A percentile compares a stretch with the other conserved stretches of the same genome.
phyloP scores from a whole-genome alignment of 2,113 vertebrate genomes.

The Neomonachus schauinslandi region DNA sequence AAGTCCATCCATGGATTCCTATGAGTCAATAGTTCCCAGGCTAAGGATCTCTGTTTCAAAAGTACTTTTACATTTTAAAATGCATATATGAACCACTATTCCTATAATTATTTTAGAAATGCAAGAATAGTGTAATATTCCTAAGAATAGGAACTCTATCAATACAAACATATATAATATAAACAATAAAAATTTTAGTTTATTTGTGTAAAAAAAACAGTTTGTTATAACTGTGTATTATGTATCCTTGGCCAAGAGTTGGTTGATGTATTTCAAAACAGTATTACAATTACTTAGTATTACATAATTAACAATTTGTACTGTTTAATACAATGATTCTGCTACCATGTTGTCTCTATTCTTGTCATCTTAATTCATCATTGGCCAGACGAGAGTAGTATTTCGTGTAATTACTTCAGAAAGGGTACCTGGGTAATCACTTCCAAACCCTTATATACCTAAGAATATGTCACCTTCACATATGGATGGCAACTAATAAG shows the following conservation, averaged over 20 bases:
- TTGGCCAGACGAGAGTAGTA: background rate
- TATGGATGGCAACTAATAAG: background rate
- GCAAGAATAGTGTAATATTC: background rate
- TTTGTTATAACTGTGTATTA: background rate
- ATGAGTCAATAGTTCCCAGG: background rate
- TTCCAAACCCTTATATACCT: background rate
- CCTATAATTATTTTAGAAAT: slow-evolving; percentile 41
- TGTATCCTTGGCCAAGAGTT: background rate
- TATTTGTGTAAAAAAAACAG: background rate
- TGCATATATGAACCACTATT: background rate
- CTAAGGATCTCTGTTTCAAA: background rate
- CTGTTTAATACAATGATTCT: background rate
- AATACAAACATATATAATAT: background rate
- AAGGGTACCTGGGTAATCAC: background rate
- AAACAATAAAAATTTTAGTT: background rate
- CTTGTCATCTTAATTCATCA: background rate
- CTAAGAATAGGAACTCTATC: background rate
- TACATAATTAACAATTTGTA: background rate
- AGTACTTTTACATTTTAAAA: slow-evolving; percentile 31
- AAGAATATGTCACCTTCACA: background rate
- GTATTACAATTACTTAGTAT: background rate
- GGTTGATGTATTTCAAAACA: background rate
- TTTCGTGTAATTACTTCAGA: background rate
- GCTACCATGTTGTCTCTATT: background rate
- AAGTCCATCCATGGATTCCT: background rate